Evolutionary conservation across 1,140 invertebrate species (phyloP), one percentile per base, ranked within the genome.

Genomic region (Eriocheir sinensis): DNA sequence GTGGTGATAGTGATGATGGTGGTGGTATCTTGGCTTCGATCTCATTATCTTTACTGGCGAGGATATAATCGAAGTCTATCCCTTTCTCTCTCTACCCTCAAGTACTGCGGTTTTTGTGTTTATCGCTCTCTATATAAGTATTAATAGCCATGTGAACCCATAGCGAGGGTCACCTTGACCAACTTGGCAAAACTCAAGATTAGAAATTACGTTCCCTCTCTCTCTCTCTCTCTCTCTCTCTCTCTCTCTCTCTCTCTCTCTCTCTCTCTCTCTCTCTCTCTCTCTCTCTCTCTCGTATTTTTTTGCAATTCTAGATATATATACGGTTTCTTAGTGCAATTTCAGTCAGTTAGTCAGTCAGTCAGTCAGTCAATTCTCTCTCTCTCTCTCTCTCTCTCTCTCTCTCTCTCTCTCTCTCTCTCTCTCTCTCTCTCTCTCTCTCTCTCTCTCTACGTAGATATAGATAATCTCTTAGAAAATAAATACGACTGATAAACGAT

Each of bases 171-270:
- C 0, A 89, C 44, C 44, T 44, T 44, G n/a, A 89, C 44, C 44
- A 89, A 44, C 40, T 44, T 44, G n/a, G 44, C 36, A 30, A 72
- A 72, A 72, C 60, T 72, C 60, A 72, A 72, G 60, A 27, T n/a
- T 72, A n/a, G 60, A 72, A 72, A 72, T 72, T 48, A 44, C 40
- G 40, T 32, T 41, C 21, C 27, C 38, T 89, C 12, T 89, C 6
- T 89, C 86, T 72, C 60, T 72, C 60, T 44, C 38, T 89, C 40
- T 89, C 21, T 89, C 86, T 88, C 36, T 88, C 36, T 88, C 36
- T 86, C 85, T 86, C 85, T 86, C 34, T 36, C 85, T 36, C 21
- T 86, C 83, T 86, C 0, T 86, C 27, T 86, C 34, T 34, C 83
- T 34, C 30, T 86, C 83, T 85, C 83, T 6, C 15, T 30, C 83